These are phyloP conservation scores for Dynastes hyllus DNA, from an alignment of 2,888 invertebrate genomes.

Conservation along the genomic window DNA sequence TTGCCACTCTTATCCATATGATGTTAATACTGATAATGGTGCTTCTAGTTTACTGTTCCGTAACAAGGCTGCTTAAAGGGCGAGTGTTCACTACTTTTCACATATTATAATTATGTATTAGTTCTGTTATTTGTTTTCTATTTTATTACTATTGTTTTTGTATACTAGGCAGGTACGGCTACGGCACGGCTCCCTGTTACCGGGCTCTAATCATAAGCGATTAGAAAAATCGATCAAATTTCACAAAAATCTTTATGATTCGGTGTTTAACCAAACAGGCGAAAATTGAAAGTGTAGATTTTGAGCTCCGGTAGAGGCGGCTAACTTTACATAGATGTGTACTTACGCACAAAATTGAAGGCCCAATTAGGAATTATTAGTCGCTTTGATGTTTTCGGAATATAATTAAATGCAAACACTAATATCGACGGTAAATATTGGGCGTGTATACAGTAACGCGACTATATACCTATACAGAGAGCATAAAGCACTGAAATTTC, in stretches of 20 bases:
- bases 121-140: no score
- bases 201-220: neutral
- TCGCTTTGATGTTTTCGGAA: slow-evolving; percentile 54
- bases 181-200: no score
- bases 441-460: slow-evolving; percentile 22
- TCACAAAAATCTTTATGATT: no score
- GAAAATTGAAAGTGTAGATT: neutral
- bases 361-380: slow-evolving; percentile 45
- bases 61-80: no score
- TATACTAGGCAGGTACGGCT: no score
- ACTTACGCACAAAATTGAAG: slow-evolving; percentile 10
- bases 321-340: neutral
- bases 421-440: slow-evolving; percentile 57
- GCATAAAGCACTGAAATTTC: neutral
- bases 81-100: no score
- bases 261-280: neutral
- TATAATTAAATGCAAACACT: slow-evolving; percentile 57
- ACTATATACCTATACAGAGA: slow-evolving; percentile 13
- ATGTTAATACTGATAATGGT: no score
- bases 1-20: no score
- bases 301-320: neutral
- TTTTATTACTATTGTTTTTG: no score
- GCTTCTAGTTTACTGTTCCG: no score
- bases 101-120: no score
- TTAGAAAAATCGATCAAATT: neutral